phyloP scores from a whole-genome alignment of 1,140 invertebrate species.

The Scylla paramamosain region DNA sequence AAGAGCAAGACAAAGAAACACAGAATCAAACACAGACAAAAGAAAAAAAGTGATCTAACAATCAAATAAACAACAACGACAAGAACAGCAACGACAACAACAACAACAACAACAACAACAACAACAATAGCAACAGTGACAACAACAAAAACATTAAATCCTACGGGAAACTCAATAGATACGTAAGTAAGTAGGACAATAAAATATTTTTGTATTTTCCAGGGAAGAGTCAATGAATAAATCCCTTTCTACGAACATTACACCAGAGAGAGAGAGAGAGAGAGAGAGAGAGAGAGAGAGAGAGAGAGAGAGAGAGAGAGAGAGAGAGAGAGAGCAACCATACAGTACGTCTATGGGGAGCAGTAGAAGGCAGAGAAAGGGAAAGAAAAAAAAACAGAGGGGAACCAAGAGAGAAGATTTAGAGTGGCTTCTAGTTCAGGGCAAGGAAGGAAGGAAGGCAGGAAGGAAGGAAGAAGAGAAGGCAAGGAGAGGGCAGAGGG shows the following conservation, averaged over 20 bases:
- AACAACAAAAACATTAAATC: neutral
- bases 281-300: constrained; percentile 18
- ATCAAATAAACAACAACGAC: neutral
- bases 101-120: neutral
- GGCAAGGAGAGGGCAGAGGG: neutral
- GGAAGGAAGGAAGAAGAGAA: neutral
- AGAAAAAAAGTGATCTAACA: neutral
- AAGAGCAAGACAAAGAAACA: neutral
- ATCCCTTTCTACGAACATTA: neutral
- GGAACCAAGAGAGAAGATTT: neutral
- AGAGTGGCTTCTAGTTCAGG: neutral
- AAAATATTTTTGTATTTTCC: neutral
- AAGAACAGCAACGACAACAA: neutral
- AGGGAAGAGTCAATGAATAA: neutral
- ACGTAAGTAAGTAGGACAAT: neutral
- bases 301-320: neutral
- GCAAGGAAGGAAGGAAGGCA: neutral
- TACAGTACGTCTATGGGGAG: too few relatives aligned
- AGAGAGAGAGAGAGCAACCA: neutral
- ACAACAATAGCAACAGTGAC: neutral
- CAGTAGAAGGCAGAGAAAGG: neutral
- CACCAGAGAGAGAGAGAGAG: neutral
- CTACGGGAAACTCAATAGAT: neutral
- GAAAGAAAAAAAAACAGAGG: neutral
- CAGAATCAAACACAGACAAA: neutral